A percentile compares a stretch with the other conserved stretches of the same genome.
Conservation (phyloP, 2,888 invertebrate genomes). For the Parasteatoda lunata region DNA sequence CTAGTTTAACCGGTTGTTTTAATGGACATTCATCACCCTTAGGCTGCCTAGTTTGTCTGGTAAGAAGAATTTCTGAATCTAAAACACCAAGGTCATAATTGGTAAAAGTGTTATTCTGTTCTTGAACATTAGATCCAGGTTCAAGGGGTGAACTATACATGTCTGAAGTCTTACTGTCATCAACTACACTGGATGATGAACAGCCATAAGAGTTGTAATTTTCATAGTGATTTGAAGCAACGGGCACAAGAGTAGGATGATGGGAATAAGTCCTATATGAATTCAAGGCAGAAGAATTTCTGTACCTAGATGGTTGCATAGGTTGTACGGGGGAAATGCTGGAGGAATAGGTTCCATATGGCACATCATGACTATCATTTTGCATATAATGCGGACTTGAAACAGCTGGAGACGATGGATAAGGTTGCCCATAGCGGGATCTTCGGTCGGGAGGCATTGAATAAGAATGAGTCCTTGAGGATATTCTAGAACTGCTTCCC, state of each 20-base stretch:
- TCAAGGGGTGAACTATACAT: constrained; percentile 51
- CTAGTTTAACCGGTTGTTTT: constrained; percentile 12
- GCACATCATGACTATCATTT: constrained; percentile 45
- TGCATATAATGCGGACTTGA: constrained; percentile 48
- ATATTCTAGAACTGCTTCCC: constrained; percentile 30
- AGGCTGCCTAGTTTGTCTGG: constrained; percentile 18
- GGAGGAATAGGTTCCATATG: constrained; percentile 45
- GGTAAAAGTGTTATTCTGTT: constrained; percentile 8
- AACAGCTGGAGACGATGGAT: constrained; percentile 28
- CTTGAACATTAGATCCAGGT: constrained; percentile 26
- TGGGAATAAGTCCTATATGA: constrained; percentile 1
- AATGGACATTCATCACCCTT: constrained; percentile 24
- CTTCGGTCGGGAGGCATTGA: constrained; percentile 31
- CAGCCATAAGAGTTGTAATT: constrained; percentile 26
- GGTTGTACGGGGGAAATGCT: constrained; percentile 35
- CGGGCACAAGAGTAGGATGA: constrained; percentile 7
- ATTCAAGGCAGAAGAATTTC: constrained; percentile 19
- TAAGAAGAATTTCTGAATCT: constrained; percentile 10
- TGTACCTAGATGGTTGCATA: constrained; percentile 33
- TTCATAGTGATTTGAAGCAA: constrained; percentile 29
- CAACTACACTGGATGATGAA: constrained; percentile 21
- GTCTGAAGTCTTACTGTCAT: constrained; percentile 44
- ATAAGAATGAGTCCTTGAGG: constrained; percentile 28
- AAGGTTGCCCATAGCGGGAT: constrained; percentile 31
- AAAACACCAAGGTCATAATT: constrained; percentile 29